These are phyloP conservation scores for Leptinotarsa rubiginosa DNA, from an alignment of 2,888 invertebrate species.

Conservation along the genomic window DNA sequence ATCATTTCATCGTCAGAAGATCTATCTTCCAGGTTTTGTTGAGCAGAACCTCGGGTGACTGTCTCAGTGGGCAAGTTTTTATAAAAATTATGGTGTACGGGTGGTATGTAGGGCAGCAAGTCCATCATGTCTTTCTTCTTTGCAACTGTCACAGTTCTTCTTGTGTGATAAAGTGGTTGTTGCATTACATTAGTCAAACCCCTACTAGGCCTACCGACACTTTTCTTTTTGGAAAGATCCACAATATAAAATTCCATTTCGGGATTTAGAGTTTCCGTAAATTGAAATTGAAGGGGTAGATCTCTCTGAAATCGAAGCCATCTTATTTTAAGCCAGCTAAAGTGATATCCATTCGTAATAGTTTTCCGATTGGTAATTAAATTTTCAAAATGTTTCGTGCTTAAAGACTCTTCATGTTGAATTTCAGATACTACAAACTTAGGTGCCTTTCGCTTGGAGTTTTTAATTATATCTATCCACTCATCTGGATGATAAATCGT, in stretches of 20 bases:
- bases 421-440: constrained; percentile 19
- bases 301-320: constrained; percentile 19
- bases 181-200: constrained; percentile 17
- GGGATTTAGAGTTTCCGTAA: constrained; percentile 7
- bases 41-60: background rate
- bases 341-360: constrained; percentile 17
- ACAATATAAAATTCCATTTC: constrained; percentile 21
- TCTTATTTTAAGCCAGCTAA: constrained; percentile 17
- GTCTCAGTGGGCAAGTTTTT: constrained; percentile 12
- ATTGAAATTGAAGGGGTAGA: constrained; percentile 13
- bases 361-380: constrained; percentile 24
- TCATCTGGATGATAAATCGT: constrained; percentile 22
- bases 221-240: constrained; percentile 12
- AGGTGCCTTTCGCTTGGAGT: constrained; percentile 12
- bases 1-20: too few relatives aligned
- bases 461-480: constrained; percentile 12
- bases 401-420: constrained; percentile 22
- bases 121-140: constrained; percentile 22
- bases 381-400: constrained; percentile 19
- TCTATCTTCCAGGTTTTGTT: too few relatives aligned
- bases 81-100: constrained; percentile 15
- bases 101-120: background rate
- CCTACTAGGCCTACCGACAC: constrained; percentile 20
- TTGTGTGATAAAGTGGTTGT: constrained; percentile 13
- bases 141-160: constrained; percentile 23